Conservation (phyloP, 1,140 invertebrate genomes). For the Schlechtendalia chinensis region DNA sequence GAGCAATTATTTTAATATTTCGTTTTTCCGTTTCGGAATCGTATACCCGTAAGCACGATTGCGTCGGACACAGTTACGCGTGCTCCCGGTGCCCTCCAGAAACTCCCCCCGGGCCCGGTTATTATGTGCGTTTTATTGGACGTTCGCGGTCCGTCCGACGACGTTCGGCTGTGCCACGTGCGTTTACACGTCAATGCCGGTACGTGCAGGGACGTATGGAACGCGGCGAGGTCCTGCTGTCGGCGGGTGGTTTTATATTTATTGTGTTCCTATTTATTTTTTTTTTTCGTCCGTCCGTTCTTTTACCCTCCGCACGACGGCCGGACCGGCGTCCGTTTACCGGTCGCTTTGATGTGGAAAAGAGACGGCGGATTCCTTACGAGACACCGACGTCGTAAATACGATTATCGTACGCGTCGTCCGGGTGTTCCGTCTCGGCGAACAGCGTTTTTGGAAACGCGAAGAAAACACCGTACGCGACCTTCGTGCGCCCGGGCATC, state of each 20-base stretch:
- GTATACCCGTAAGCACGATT: too few species aligned
- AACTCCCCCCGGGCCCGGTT: neutral
- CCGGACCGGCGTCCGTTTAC: neutral
- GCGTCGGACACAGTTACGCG: too few species aligned
- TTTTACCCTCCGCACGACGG: neutral
- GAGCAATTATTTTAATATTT: constrained; percentile 26
- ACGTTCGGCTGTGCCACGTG: neutral
- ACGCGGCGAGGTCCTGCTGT: neutral
- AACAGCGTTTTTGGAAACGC: neutral
- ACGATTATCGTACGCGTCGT: neutral
- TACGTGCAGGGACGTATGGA: neutral
- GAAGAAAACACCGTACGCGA: neutral
- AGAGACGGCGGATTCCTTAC: neutral
- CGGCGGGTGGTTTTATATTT: neutral
- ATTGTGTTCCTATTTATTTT: too few species aligned
- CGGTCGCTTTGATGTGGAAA: constrained; percentile 15
- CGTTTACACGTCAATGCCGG: neutral
- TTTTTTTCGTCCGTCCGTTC: neutral
- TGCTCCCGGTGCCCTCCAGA: neutral
- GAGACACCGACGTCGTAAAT: neutral
- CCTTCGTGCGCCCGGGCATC: too few species aligned
- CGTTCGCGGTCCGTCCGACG: constrained; percentile 24
- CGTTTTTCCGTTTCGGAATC: too few species aligned
- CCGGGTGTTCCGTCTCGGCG: neutral
- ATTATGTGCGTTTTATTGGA: constrained; percentile 44